Evolutionary conservation across 2,888 invertebrate genomes (phyloP).

Genomic region (Allolobophora icterica): DNA sequence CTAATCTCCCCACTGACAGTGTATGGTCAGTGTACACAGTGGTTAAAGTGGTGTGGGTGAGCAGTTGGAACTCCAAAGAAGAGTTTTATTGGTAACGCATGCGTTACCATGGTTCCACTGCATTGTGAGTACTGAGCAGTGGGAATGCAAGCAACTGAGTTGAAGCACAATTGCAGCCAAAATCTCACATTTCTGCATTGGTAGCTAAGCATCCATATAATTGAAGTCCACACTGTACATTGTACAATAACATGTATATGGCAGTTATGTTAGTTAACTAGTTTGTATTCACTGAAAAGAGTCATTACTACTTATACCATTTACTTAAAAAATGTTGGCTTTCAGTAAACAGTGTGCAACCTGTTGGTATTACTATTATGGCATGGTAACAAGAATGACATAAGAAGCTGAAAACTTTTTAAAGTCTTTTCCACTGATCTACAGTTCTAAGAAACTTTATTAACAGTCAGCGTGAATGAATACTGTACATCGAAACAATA

Average conservation of each 20-base stretch:
- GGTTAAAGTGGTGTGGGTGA: no score
- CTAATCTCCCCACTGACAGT: no score
- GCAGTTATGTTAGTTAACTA: no score
- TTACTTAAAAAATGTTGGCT: not conserved
- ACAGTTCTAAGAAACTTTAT: not conserved
- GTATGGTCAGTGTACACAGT: no score
- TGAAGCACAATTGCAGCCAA: no score
- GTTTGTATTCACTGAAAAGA: not conserved
- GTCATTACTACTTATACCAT: not conserved
- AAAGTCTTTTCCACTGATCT: not conserved
- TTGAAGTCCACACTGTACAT: not conserved
- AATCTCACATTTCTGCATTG: no score
- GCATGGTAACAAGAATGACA: not conserved
- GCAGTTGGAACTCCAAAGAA: no score
- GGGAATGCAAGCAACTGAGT: no score
- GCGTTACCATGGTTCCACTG: no score
- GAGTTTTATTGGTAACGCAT: no score
- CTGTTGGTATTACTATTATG: not conserved
- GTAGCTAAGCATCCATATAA: not conserved
- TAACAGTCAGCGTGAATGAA: not conserved
- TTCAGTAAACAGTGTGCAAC: not conserved
- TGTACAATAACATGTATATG: not conserved
- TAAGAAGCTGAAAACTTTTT: not conserved
- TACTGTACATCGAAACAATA: conserved; percentile 17
- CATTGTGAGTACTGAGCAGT: no score